phyloP scores from a whole-genome alignment of 2,113 vertebrate species.

The Polyodon spathula region DNA sequence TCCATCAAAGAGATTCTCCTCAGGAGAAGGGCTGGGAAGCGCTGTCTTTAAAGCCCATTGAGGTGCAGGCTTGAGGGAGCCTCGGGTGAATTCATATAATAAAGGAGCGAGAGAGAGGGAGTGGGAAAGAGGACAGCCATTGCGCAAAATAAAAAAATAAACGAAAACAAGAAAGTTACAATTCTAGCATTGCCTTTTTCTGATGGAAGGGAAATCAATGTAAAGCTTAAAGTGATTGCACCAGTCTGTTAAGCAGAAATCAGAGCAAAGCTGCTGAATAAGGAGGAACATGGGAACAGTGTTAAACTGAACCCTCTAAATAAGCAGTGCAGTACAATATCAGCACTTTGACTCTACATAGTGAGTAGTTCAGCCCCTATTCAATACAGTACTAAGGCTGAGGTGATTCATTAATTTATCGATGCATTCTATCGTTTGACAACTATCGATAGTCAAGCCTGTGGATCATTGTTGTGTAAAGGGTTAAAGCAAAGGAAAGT shows the following conservation, averaged over 20 bases:
- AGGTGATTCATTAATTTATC: too few species aligned
- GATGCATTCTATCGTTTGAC: too few species aligned
- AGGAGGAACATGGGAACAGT: too few species aligned
- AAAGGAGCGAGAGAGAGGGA: conserved; percentile 10
- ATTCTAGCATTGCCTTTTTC: conserved; percentile 32
- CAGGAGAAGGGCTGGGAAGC: conserved; percentile 36
- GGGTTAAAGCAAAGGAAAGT: too few species aligned
- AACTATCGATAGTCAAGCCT: too few species aligned
- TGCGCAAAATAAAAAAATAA: conserved; percentile 32
- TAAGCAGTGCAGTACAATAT: too few species aligned
- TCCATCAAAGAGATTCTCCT: conserved; percentile 62
- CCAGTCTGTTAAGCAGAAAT: background rate
- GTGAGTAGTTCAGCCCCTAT: too few species aligned
- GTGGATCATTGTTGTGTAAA: too few species aligned
- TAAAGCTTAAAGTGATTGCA: background rate
- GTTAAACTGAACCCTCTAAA: too few species aligned
- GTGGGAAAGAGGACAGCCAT: conserved; percentile 36
- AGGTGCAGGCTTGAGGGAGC: conserved; percentile 27
- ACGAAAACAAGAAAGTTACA: conserved; percentile 44
- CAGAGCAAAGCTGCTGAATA: conserved; percentile 41
- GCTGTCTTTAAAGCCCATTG: conserved; percentile 31
- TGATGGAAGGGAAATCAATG: background rate
- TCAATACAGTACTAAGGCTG: too few species aligned
- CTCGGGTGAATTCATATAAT: conserved; percentile 46
- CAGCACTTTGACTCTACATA: too few species aligned